Base-by-base conservation (phyloP, 2,797 vertebrate genomes). In the Toxotes lorentzi region DNA sequence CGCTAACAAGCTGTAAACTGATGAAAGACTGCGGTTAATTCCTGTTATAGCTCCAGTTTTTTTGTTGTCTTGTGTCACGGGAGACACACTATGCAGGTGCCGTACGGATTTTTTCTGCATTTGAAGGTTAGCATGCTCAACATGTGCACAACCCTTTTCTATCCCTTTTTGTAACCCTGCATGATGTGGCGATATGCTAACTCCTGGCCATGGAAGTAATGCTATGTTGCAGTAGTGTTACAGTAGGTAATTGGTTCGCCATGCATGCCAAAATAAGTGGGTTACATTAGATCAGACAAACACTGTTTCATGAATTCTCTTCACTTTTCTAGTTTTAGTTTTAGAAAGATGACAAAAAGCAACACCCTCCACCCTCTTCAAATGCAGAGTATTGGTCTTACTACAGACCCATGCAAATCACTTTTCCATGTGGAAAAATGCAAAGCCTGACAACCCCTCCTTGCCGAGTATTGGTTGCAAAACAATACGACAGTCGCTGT, bases 1-100 rank as follows among this genome's bases (percentile, higher is more conserved):
- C 11, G 41, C 53, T 70, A 65, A 70, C 40, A 73, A 38, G 72
- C 30, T 54, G 40, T 45, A 27, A 60, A 68, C 9, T 23, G 32
- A 53, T 61, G 30, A 35, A n/a, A 0, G 10, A 51, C 35, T 35
- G 27, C 4, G 27, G 35, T 51, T 3, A 51, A 2, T 24, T 24
- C 24, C 23, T 24, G 10, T 13, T 6, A 14, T 24, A 12, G n/a
- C n/a, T 51, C n/a, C 23, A 24, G 24, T 14, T 12, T 30, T 30
- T 30, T 30, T 30, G 27, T 30, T 30, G 27, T 30, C 27, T 30
- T 30, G 27, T 30, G 27, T 4, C 27, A 30, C 7, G 8, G 50
- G 10, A 64, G 27, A 24, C 4, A 1, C 64, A 40, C 60, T 43
- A 23, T 2, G 38, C 40, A 34, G 17, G 43, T 0, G n/a, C 35